Conservation (phyloP, 2,888 invertebrate species). For the Volucella zonaria region DNA sequence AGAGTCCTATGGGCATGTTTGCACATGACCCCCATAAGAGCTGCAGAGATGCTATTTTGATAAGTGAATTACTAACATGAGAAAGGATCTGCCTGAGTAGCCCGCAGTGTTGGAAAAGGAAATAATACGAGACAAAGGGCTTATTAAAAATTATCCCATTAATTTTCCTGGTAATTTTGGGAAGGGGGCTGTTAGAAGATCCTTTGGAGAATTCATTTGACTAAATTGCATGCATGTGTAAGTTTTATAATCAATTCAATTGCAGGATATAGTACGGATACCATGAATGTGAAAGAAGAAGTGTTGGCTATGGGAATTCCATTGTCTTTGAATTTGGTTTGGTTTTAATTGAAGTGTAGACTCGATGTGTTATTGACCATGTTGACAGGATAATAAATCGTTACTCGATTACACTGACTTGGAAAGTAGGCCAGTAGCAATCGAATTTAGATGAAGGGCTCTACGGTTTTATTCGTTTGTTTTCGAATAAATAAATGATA, state of each 20-base stretch:
- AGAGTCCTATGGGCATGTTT: constrained; percentile 43
- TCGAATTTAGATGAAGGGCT: no score
- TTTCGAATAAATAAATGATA: neutral
- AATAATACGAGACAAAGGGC: constrained; percentile 54
- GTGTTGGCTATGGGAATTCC: neutral
- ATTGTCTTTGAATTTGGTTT: neutral
- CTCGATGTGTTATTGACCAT: constrained; percentile 12
- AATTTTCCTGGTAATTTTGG: constrained; percentile 37
- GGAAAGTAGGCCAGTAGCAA: neutral
- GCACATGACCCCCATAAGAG: constrained; percentile 35
- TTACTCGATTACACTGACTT: constrained; percentile 11
- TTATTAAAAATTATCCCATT: constrained; percentile 61
- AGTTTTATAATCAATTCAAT: constrained; percentile 27
- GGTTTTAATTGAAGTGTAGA: constrained; percentile 26
- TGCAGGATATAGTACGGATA: neutral
- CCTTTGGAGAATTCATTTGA: neutral
- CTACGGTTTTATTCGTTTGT: no score
- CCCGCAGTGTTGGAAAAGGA: constrained; percentile 3
- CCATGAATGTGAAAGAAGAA: neutral
- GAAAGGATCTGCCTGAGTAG: constrained; percentile 32
- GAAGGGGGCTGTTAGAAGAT: constrained; percentile 6
- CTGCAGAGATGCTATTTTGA: constrained; percentile 33
- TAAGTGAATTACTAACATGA: constrained; percentile 59
- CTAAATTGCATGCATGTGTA: constrained; percentile 22
- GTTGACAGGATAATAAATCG: constrained; percentile 28